Evolutionary conservation across 1,140 invertebrate species (phyloP).

Genomic region (Macrobrachium rosenbergii): DNA sequence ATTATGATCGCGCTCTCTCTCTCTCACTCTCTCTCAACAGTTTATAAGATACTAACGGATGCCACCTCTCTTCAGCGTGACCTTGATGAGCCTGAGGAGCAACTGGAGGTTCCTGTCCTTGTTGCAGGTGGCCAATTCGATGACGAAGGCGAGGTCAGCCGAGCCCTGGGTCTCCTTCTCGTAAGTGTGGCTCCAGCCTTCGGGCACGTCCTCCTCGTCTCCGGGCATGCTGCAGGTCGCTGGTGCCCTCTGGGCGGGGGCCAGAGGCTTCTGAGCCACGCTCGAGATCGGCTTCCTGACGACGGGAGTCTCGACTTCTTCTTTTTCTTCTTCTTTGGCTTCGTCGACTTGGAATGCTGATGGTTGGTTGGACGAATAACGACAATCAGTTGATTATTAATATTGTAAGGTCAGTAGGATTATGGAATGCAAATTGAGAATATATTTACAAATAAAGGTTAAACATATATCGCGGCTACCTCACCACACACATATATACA

Average conservation of each 20-base stretch:
- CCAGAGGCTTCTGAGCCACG: not conserved
- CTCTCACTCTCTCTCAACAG: not conserved
- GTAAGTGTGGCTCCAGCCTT: slow-evolving; percentile 26
- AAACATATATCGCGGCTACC: too few species aligned
- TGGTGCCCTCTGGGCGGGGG: not conserved
- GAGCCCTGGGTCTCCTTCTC: slow-evolving; percentile 23
- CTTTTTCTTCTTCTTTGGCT: too few species aligned
- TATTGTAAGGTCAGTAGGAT: too few species aligned
- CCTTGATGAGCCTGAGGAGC: slow-evolving; percentile 35
- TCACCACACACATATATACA: too few species aligned
- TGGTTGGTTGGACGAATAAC: too few species aligned
- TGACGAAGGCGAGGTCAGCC: slow-evolving; percentile 29
- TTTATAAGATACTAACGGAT: slow-evolving; percentile 29
- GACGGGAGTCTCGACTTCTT: too few species aligned
- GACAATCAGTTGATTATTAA: too few species aligned
- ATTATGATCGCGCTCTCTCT: too few species aligned
- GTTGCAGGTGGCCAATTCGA: slow-evolving; percentile 42
- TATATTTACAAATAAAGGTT: too few species aligned
- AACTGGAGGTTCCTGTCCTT: slow-evolving; percentile 43
- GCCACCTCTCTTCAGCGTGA: slow-evolving; percentile 23
- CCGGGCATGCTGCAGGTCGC: too few species aligned
- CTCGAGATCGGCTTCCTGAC: not conserved
- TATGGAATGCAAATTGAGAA: too few species aligned
- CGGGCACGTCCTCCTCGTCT: not conserved
- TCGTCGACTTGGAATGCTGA: too few species aligned